A percentile compares a stretch with the other conserved stretches of the same genome.
Evolutionary conservation across 2,888 invertebrate species (phyloP).

Genomic region (Metellina segmentata): DNA sequence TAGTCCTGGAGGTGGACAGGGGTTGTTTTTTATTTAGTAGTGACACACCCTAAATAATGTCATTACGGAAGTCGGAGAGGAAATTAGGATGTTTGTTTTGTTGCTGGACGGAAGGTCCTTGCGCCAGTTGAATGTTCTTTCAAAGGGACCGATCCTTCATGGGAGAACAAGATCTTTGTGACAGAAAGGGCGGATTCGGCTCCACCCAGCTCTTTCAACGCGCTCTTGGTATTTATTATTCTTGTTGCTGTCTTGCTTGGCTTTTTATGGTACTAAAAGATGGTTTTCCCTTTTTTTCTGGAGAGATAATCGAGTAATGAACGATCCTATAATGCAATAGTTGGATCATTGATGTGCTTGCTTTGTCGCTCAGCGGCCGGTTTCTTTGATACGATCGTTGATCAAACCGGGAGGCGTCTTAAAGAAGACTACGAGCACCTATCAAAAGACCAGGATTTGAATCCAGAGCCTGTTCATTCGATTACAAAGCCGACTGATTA

Average conservation of each 20-base stretch:
- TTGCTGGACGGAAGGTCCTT: slow-evolving; percentile 34
- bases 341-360: background rate
- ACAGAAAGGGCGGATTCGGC: slow-evolving; percentile 50
- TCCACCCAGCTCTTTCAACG: slow-evolving; percentile 62
- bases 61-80: slow-evolving; percentile 42
- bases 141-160: slow-evolving; percentile 43
- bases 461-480: no score
- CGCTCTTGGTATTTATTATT: slow-evolving; percentile 8
- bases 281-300: no score
- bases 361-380: background rate
- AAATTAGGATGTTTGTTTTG: slow-evolving; percentile 51
- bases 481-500: no score
- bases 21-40: background rate
- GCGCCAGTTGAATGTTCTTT: slow-evolving; percentile 56
- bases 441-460: no score
- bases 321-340: background rate
- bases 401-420: no score
- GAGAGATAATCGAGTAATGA: no score
- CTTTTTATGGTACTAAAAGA: no score
- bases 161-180: slow-evolving; percentile 55
- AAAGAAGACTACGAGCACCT: no score
- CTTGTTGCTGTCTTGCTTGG: background rate
- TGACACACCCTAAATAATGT: slow-evolving; percentile 62
- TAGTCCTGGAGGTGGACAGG: no score
- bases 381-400: background rate